Conservation (phyloP, 2,797 vertebrate genomes). For the Anolis apletophallus region DNA sequence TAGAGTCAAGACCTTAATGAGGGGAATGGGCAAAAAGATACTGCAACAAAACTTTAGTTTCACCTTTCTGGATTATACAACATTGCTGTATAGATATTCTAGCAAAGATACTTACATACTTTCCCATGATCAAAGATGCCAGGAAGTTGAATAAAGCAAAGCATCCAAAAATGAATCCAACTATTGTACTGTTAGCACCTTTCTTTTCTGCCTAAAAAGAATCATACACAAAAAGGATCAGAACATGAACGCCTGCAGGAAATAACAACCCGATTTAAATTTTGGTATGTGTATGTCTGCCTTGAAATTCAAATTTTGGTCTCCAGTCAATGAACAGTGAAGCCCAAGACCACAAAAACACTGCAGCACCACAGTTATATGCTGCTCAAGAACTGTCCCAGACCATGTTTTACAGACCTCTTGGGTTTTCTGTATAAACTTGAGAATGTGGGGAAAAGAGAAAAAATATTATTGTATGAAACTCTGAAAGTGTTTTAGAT, state of each 20-base stretch:
- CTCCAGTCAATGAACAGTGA: neutral
- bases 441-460: no score
- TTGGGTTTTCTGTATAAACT: neutral
- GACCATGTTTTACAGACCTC: neutral
- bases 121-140: constrained; percentile 87
- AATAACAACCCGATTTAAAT: neutral
- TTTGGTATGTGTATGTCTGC: neutral
- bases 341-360: neutral
- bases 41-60: neutral
- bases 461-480: neutral
- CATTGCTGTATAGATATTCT: neutral
- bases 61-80: neutral
- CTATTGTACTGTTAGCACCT: constrained; percentile 85
- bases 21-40: neutral
- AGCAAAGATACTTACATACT: constrained; percentile 88
- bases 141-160: constrained; percentile 89
- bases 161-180: constrained; percentile 94
- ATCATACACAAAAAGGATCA: neutral
- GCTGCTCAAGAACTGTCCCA: neutral
- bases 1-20: neutral
- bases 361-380: neutral
- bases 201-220: constrained; percentile 88
- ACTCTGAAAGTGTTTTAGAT: neutral
- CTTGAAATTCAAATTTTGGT: neutral
- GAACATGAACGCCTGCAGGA: neutral